Conservation (phyloP, 2,888 invertebrate genomes). For the Tanypteryx hageni region DNA sequence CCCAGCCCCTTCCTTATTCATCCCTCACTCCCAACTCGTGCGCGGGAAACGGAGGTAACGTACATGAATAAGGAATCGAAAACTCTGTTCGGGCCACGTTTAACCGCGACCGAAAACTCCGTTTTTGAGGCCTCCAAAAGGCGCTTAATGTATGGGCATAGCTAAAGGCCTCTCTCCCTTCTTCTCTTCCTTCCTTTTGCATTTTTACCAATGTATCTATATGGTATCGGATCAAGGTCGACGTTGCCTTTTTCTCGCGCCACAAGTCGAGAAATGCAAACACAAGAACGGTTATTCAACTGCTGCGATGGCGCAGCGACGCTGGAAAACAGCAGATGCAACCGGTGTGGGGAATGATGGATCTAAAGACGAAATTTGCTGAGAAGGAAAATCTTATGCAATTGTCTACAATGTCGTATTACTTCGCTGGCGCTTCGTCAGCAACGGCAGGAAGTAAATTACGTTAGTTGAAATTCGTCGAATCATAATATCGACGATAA, state of each 20-base stretch:
- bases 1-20: constrained; percentile 42
- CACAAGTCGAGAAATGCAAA: constrained; percentile 44
- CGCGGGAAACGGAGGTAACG: constrained; percentile 57
- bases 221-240: constrained; percentile 60
- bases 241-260: constrained; percentile 29
- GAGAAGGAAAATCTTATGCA: too few species aligned
- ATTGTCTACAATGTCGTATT: too few species aligned
- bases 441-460: too few species aligned
- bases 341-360: too few species aligned
- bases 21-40: constrained; percentile 48
- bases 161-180: constrained; percentile 12
- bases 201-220: constrained; percentile 52
- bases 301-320: constrained; percentile 50
- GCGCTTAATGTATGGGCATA: constrained; percentile 57
- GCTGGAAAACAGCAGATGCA: neutral
- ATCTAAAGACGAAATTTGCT: too few species aligned
- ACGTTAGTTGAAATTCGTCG: too few species aligned
- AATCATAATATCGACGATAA: too few species aligned
- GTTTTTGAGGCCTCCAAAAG: constrained; percentile 41
- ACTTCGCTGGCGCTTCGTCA: too few species aligned
- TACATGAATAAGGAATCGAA: constrained; percentile 61
- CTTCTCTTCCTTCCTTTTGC: constrained; percentile 25
- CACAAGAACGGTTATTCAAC: constrained; percentile 64
- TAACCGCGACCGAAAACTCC: constrained; percentile 56
- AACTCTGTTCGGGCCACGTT: constrained; percentile 39